phyloP scores from a whole-genome alignment of 2,888 invertebrate genomes.

The Synanthedon vespiformis region DNA sequence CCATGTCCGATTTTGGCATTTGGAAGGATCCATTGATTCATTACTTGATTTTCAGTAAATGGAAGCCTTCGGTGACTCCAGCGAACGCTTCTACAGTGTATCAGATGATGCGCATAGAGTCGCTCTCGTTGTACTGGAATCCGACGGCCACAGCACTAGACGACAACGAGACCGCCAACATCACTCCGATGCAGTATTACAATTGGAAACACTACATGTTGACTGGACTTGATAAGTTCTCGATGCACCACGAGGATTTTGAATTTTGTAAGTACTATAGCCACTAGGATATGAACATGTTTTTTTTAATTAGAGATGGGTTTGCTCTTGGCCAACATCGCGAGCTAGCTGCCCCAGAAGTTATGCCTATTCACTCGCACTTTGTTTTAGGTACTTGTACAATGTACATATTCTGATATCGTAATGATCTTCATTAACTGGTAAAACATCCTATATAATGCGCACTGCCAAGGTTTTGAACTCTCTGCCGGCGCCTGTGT shows the following conservation, averaged over 20 bases:
- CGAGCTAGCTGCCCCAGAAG: too few relatives aligned
- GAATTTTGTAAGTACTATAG: conserved; percentile 84
- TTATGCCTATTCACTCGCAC: too few relatives aligned
- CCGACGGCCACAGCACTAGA: conserved; percentile 68
- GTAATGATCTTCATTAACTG: background rate
- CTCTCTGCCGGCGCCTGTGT: too few relatives aligned
- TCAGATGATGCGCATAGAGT: conserved; percentile 82
- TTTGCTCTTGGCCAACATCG: too few relatives aligned
- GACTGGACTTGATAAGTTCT: conserved; percentile 80
- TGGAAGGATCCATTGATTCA: background rate
- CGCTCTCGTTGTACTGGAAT: conserved; percentile 84
- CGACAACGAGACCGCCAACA: conserved; percentile 60
- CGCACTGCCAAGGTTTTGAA: too few relatives aligned
- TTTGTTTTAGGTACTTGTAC: too few relatives aligned
- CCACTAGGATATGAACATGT: too few relatives aligned
- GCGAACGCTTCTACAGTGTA: conserved; percentile 73
- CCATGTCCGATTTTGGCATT: too few relatives aligned
- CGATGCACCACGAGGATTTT: conserved; percentile 81
- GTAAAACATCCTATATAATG: too few relatives aligned
- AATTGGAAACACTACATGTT: conserved; percentile 83
- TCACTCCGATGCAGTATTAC: conserved; percentile 71
- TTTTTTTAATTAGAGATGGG: too few relatives aligned
- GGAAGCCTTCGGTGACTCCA: conserved; percentile 78
- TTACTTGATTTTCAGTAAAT: conserved; percentile 68
- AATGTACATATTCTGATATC: background rate